A percentile compares a stretch with the other conserved stretches of the same genome.
These are phyloP conservation scores for Eupithecia vulgata DNA, from an alignment of 2,888 invertebrate genomes.

Conservation along the genomic window DNA sequence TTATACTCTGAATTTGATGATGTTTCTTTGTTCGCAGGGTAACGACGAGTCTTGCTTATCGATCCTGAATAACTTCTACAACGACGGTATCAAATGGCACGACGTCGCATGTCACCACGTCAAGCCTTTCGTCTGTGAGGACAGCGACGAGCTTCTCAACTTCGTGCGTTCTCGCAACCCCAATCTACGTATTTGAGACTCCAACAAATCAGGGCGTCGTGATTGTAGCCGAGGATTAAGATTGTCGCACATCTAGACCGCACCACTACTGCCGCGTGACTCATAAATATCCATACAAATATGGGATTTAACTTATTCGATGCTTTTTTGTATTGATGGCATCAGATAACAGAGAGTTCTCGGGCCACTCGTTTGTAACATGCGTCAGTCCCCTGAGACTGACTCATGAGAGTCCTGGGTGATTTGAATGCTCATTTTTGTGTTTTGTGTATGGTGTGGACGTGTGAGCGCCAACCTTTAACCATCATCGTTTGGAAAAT, in stretches of 20 bases:
- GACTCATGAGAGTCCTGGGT: too few relatives aligned
- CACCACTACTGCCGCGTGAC: background rate
- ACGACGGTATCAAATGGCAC: constrained; percentile 94
- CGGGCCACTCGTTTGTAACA: background rate
- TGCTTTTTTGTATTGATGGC: background rate
- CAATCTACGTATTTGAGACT: constrained; percentile 88
- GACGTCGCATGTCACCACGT: constrained; percentile 94
- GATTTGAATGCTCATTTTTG: background rate
- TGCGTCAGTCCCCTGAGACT: too few relatives aligned
- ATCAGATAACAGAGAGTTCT: background rate
- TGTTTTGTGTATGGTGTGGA: background rate
- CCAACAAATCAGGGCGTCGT: constrained; percentile 11
- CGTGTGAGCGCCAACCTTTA: background rate
- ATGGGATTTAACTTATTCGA: background rate
- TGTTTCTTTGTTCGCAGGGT: constrained; percentile 80
- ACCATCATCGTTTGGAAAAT: background rate
- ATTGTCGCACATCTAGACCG: background rate
- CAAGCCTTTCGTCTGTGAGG: constrained; percentile 95
- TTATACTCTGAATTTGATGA: background rate
- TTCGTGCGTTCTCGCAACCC: constrained; percentile 96
- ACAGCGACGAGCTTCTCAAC: constrained; percentile 94
- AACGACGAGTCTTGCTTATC: constrained; percentile 96
- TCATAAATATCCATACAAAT: background rate
- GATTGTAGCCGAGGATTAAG: background rate
- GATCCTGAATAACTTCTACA: constrained; percentile 96